A percentile compares a stretch with the other conserved stretches of the same genome.
phyloP scores from a whole-genome alignment of 2,797 vertebrate genomes.

The Hypotaenidia philippensis region DNA sequence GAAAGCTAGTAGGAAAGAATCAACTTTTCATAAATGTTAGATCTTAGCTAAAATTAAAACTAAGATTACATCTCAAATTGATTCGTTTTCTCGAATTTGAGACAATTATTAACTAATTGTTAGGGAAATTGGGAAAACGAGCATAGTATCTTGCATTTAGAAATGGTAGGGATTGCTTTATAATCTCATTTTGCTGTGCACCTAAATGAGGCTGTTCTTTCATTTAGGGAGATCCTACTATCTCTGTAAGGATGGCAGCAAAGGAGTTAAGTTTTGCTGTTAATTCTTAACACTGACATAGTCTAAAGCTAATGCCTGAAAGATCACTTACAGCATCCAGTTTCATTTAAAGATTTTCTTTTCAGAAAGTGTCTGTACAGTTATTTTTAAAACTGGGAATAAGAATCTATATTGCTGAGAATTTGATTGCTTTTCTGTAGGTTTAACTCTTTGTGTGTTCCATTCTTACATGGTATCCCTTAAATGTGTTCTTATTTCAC shows the following conservation, averaged over 20 bases:
- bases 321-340: background rate
- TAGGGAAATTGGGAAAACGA: background rate
- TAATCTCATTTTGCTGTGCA: background rate
- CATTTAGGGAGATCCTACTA: background rate
- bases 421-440: background rate
- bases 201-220: background rate
- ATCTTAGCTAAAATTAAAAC: background rate
- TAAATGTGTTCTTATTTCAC: background rate
- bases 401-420: background rate
- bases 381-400: background rate
- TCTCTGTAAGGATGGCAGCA: background rate
- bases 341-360: background rate
- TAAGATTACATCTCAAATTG: background rate
- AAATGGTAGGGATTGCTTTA: background rate
- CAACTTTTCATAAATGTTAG: fast-evolving
- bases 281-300: background rate
- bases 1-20: background rate
- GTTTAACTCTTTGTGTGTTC: background rate
- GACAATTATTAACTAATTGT: background rate
- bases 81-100: background rate
- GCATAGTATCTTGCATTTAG: background rate
- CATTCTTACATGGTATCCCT: background rate
- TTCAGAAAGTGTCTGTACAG: background rate
- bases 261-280: background rate
- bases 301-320: background rate